Base-by-base conservation (phyloP, 2,888 invertebrate genomes). In the Odontothrips loti region DNA sequence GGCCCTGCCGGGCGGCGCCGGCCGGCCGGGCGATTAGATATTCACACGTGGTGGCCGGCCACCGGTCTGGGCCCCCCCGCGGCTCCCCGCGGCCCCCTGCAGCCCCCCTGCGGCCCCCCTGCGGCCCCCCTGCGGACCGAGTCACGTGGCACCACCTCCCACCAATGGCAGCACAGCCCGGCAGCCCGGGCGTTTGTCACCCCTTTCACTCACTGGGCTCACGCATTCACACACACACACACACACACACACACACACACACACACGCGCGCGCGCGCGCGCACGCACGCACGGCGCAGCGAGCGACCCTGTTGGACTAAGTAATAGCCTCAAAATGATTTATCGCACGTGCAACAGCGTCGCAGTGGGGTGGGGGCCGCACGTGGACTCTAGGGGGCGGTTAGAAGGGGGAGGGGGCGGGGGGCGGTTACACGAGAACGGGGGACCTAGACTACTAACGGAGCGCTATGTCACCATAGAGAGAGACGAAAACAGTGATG, bases 281-380 rank as follows among this genome's bases (percentile, higher is more conserved):
- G 17, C 51, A 20, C 51, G 9, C 51, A 15, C 58, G 15, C 58
- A 83, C 82, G 82, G 83, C 83, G 83, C 82, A 84, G 82, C 83
- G 83, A 82, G 83, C 47, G 82, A 34, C 80, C 79, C 81, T 80
- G 81, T 43, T 81, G 82, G 47, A 82, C 82, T 82, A 82, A 84
- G 83, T 82, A 82, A 81, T 79, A 82, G 82, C 82, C 58, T 17
- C 58, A 27, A 27, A 27, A 75, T 75, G 68, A 75, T 75, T 75
- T 75, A 75, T 75, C 23, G n/a, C 68, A 75, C 68, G 68, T 75
- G 23, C 68, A 23, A 75, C 68, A 75, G 68, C 23, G 23, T 58
- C 20, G 34, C 34, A 6, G 34, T 2, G 34, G 34, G 6, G 34
- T 2, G 34, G 34, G 34, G 3, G 3, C 34, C 6, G 34, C 34